These are phyloP conservation scores for Thereva unica DNA, from an alignment of 2,888 invertebrate genomes.

Conservation along the genomic window DNA sequence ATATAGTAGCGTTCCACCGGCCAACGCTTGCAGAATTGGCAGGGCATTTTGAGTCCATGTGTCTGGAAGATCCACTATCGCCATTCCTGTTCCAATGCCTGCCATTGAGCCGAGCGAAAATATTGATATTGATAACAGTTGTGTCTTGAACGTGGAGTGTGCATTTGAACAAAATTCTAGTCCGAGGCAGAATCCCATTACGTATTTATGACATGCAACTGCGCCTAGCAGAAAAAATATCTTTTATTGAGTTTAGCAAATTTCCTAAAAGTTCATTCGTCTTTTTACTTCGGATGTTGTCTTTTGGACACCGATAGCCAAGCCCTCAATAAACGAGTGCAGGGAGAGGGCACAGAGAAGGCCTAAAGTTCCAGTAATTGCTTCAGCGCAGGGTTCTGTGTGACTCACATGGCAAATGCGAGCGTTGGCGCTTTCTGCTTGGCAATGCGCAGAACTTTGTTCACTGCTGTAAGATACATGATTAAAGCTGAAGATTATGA, in stretches of 20 bases:
- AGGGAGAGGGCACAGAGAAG: slow-evolving; percentile 74
- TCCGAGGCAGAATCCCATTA: slow-evolving; percentile 81
- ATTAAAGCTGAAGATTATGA: background rate
- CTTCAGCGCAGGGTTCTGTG: slow-evolving; percentile 66
- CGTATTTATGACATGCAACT: slow-evolving; percentile 78
- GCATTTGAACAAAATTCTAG: slow-evolving; percentile 69
- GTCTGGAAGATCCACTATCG: slow-evolving; percentile 61
- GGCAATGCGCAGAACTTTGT: slow-evolving; percentile 38
- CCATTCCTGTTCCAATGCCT: slow-evolving; percentile 71
- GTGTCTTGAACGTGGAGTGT: slow-evolving; percentile 51
- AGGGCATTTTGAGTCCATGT: slow-evolving; percentile 59
- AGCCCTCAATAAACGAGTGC: slow-evolving; percentile 78
- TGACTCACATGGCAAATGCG: slow-evolving; percentile 68
- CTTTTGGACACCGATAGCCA: slow-evolving; percentile 79
- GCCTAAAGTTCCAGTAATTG: slow-evolving; percentile 68
- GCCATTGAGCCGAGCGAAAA: slow-evolving; percentile 71
- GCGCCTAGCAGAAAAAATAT: slow-evolving; percentile 69
- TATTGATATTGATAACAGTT: slow-evolving; percentile 65
- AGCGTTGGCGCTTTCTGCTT: slow-evolving; percentile 51
- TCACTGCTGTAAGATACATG: background rate
- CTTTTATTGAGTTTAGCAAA: slow-evolving; percentile 53
- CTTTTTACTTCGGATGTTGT: slow-evolving; percentile 63
- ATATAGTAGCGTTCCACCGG: slow-evolving; percentile 77
- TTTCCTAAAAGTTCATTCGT: slow-evolving; percentile 11
- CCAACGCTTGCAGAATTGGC: slow-evolving; percentile 70